A percentile compares a stretch with the other conserved stretches of the same genome.
These are phyloP conservation scores for Himantopus leucocephalus DNA, from an alignment of 2,113 vertebrate species.

Conservation along the genomic window DNA sequence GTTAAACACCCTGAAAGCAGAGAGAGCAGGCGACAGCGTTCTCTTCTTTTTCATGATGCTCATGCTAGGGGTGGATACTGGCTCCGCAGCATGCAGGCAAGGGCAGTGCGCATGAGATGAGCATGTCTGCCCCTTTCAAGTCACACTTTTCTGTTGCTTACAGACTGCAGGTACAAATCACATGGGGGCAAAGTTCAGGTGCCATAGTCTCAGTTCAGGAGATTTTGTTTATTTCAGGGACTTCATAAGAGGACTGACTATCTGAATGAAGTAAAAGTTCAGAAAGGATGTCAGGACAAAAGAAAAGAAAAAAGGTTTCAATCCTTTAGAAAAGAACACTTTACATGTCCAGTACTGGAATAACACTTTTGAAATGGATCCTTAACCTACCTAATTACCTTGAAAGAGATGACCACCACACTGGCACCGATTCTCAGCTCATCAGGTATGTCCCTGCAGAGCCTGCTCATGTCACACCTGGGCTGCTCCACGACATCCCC, in stretches of 20 bases:
- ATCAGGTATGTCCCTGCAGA: background rate
- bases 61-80: no score
- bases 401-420: background rate
- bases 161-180: background rate
- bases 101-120: fast-evolving
- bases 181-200: background rate
- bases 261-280: background rate
- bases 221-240: background rate
- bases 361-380: background rate
- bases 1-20: background rate
- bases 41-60: background rate
- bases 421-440: fast-evolving
- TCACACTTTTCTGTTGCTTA: background rate
- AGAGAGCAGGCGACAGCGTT: background rate
- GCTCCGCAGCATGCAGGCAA: fast-evolving
- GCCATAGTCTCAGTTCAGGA: background rate
- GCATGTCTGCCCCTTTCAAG: fast-evolving
- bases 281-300: background rate
- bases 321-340: background rate
- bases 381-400: background rate
- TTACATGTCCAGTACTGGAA: background rate
- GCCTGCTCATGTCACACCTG: background rate
- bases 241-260: background rate
- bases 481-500: background rate
- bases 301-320: background rate